Percentiles rank a stretch among this genome's conserved stretches.
Evolutionary conservation across 1,140 invertebrate species (phyloP).

Genomic region (Penaeus chinensis): DNA sequence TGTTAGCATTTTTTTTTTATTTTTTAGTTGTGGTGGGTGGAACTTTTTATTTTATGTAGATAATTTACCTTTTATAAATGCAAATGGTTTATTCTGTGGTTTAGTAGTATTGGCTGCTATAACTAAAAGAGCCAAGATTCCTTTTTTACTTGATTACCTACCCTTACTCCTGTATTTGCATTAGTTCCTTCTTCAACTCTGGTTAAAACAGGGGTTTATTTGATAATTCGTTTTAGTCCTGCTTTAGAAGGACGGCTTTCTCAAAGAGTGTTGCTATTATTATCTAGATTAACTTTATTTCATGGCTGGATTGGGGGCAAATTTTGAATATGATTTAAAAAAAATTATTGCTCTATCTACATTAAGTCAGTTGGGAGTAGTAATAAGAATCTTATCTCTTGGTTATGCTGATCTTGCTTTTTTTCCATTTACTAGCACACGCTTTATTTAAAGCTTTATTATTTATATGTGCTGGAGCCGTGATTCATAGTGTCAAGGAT

Average conservation of each 20-base stretch:
- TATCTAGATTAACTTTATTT: constrained; percentile 41
- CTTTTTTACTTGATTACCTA: constrained; percentile 79
- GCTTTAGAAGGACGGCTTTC: background rate
- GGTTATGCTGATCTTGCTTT: constrained; percentile 22
- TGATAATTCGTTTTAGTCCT: constrained; percentile 73
- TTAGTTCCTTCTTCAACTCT: constrained; percentile 81
- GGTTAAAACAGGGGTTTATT: constrained; percentile 78
- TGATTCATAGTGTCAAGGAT: constrained; percentile 29
- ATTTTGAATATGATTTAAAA: constrained; percentile 52
- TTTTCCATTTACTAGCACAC: constrained; percentile 34
- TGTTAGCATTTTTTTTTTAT: constrained; percentile 17
- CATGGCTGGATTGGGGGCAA: constrained; percentile 27
- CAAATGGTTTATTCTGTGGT: too few species aligned
- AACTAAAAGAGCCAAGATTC: constrained; percentile 66
- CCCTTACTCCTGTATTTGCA: constrained; percentile 77
- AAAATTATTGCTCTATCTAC: constrained; percentile 58
- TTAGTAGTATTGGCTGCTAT: too few species aligned
- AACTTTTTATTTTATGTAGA: constrained; percentile 18
- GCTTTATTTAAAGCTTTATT: constrained; percentile 39
- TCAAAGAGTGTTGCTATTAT: constrained; percentile 2
- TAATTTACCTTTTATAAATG: too few species aligned
- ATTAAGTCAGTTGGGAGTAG: constrained; percentile 55
- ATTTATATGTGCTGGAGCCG: constrained; percentile 24
- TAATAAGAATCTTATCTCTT: constrained; percentile 9
- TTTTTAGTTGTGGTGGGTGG: background rate